phyloP scores from a whole-genome alignment of 1,140 invertebrate species.

The Leptoteleia sp. region DNA sequence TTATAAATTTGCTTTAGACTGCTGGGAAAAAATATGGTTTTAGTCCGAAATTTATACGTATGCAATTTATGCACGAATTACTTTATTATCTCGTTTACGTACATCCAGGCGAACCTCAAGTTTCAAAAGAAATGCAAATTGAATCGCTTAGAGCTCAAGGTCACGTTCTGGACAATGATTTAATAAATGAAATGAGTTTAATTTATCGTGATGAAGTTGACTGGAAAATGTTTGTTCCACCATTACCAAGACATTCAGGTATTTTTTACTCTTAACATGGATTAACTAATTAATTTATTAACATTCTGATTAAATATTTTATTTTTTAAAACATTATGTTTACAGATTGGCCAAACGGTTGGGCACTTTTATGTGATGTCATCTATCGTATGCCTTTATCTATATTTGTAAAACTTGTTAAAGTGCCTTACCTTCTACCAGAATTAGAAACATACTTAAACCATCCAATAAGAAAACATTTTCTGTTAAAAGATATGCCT shows the following conservation, averaged over 20 bases:
- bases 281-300: too few relatives aligned
- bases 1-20: too few relatives aligned
- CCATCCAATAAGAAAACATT: slow-evolving; percentile 86
- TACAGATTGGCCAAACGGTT: slow-evolving; percentile 84
- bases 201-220: slow-evolving; percentile 82
- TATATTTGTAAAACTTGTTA: slow-evolving; percentile 86
- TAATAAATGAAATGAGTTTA: slow-evolving; percentile 77
- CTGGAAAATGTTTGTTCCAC: slow-evolving; percentile 90
- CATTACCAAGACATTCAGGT: slow-evolving; percentile 84
- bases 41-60: slow-evolving; percentile 86
- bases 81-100: slow-evolving; percentile 87
- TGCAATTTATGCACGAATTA: slow-evolving; percentile 85
- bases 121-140: slow-evolving; percentile 76
- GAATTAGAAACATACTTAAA: slow-evolving; percentile 84
- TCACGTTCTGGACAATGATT: slow-evolving; percentile 75
- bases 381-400: slow-evolving; percentile 87
- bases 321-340: too few relatives aligned
- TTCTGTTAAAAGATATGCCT: slow-evolving; percentile 84
- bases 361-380: slow-evolving; percentile 88
- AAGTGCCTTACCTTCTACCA: slow-evolving; percentile 82
- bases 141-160: slow-evolving; percentile 76
- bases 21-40: slow-evolving; percentile 80
- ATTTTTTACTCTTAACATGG: too few relatives aligned
- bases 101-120: slow-evolving; percentile 80
- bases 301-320: too few relatives aligned